A percentile compares a stretch with the other conserved stretches of the same genome.
These are phyloP conservation scores for Mugil cephalus DNA, from an alignment of 2,113 vertebrate species.

Conservation along the genomic window DNA sequence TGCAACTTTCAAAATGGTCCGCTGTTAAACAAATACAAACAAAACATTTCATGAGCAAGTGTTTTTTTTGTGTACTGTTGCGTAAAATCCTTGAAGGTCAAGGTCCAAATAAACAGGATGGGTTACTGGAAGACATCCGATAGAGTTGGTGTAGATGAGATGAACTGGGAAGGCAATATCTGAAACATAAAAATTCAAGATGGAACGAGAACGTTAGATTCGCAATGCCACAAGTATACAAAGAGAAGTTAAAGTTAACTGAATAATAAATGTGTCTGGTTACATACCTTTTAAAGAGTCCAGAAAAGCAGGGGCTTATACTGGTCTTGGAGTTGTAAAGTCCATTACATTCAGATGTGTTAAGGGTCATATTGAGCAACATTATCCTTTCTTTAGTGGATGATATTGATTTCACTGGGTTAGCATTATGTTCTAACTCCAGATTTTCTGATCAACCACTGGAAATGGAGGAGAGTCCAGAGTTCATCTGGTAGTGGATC, in stretches of 20 bases:
- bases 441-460: slow-evolving; percentile 1
- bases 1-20: slow-evolving; percentile 48
- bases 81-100: slow-evolving; percentile 47
- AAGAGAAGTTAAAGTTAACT: too few relatives aligned
- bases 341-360: slow-evolving; percentile 28
- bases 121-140: slow-evolving; percentile 59
- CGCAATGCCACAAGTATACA: too few relatives aligned
- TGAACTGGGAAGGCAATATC: slow-evolving; percentile 6
- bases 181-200: slow-evolving; percentile 33
- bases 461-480: slow-evolving; percentile 17
- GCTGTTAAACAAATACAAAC: slow-evolving; percentile 19
- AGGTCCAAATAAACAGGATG: slow-evolving; percentile 20
- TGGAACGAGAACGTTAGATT: slow-evolving; percentile 1
- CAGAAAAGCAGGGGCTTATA: slow-evolving; percentile 36
- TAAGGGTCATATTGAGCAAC: slow-evolving; percentile 6
- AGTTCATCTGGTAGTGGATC: slow-evolving; percentile 41
- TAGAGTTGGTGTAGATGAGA: slow-evolving; percentile 25
- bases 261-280: not conserved
- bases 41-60: slow-evolving; percentile 1
- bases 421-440: slow-evolving; percentile 26
- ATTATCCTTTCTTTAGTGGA: not conserved
- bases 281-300: slow-evolving; percentile 36
- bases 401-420: not conserved
- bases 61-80: slow-evolving; percentile 21
- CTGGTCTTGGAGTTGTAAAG: slow-evolving; percentile 35